Evolutionary conservation across 1,140 invertebrate genomes (phyloP).

Genomic region (Helicoverpa armigera): DNA sequence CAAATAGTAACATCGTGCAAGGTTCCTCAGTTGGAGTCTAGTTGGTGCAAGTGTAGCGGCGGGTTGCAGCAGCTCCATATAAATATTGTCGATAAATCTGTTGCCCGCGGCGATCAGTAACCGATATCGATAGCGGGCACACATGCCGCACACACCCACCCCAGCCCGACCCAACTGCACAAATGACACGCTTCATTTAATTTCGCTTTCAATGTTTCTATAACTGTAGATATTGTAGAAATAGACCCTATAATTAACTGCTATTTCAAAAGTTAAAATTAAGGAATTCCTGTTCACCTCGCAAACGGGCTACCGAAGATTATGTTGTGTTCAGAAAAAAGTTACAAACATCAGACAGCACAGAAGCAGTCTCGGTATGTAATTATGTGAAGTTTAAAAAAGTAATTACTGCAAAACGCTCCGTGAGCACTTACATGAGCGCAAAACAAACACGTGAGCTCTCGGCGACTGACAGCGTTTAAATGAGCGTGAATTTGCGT

Average conservation of each 20-base stretch:
- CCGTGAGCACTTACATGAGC: slow-evolving; percentile 14
- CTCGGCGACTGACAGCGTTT: slow-evolving; percentile 22
- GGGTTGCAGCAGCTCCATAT: slow-evolving; percentile 47
- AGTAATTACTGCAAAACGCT: slow-evolving; percentile 22
- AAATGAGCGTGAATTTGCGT: slow-evolving; percentile 17
- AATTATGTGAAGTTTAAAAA: slow-evolving; percentile 29
- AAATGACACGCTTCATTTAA: slow-evolving; percentile 35
- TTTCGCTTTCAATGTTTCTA: slow-evolving; percentile 7
- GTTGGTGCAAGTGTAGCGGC: slow-evolving; percentile 18
- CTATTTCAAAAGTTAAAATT: background rate
- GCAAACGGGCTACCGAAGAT: background rate
- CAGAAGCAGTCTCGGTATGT: slow-evolving; percentile 6
- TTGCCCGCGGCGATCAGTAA: slow-evolving; percentile 58
- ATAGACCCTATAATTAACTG: no score
- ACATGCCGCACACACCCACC: slow-evolving; percentile 59
- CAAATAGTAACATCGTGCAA: no score
- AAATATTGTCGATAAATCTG: slow-evolving; percentile 65
- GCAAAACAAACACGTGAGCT: slow-evolving; percentile 23
- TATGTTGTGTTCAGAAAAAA: slow-evolving; percentile 13
- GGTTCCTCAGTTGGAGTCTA: no score
- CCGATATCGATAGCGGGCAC: slow-evolving; percentile 63
- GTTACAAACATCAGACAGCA: slow-evolving; percentile 10
- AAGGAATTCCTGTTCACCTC: background rate
- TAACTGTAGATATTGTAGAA: background rate
- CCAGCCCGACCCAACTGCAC: slow-evolving; percentile 11